Evolutionary conservation across 2,797 vertebrate species (phyloP).

Genomic region (Eremophila alpestris): DNA sequence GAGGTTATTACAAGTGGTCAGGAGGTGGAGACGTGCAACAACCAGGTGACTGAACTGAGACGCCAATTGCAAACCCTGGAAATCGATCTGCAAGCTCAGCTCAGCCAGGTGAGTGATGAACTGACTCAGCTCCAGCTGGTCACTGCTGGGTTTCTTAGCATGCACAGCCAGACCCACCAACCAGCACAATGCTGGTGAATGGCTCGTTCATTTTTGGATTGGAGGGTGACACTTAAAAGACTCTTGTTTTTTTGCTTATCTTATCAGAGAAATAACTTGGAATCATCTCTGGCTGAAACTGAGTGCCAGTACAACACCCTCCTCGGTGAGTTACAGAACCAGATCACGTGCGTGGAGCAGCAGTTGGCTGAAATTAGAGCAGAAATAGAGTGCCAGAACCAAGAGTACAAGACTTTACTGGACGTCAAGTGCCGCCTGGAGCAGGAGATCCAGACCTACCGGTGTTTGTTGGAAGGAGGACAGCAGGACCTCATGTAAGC

Average conservation of each 20-base stretch:
- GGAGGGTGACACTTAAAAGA: not conserved
- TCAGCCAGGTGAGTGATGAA: constrained; percentile 85
- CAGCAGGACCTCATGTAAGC: constrained; percentile 66
- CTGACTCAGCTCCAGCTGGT: not conserved
- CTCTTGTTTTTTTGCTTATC: not conserved
- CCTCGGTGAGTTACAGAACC: constrained; percentile 81
- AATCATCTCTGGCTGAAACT: constrained; percentile 88
- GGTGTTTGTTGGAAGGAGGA: constrained; percentile 87
- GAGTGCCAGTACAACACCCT: constrained; percentile 87
- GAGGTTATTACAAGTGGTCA: constrained; percentile 77
- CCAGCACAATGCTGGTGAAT: not conserved
- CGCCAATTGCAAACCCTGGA: constrained; percentile 89
- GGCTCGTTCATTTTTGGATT: not conserved
- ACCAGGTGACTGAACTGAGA: constrained; percentile 85
- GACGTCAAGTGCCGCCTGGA: constrained; percentile 89
- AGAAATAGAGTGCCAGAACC: constrained; percentile 83
- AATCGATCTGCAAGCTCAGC: constrained; percentile 92
- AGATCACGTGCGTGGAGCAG: constrained; percentile 81
- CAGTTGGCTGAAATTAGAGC: constrained; percentile 80
- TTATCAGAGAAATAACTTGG: constrained; percentile 78
- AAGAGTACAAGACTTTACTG: constrained; percentile 85
- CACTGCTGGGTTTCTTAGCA: not conserved
- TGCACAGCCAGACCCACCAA: not conserved
- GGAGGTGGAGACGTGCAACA: constrained; percentile 81
- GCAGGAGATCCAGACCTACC: constrained; percentile 91